A percentile compares a stretch with the other conserved stretches of the same genome.
phyloP scores from a whole-genome alignment of 2,888 invertebrate species.

The Rugalucina vietnamica region DNA sequence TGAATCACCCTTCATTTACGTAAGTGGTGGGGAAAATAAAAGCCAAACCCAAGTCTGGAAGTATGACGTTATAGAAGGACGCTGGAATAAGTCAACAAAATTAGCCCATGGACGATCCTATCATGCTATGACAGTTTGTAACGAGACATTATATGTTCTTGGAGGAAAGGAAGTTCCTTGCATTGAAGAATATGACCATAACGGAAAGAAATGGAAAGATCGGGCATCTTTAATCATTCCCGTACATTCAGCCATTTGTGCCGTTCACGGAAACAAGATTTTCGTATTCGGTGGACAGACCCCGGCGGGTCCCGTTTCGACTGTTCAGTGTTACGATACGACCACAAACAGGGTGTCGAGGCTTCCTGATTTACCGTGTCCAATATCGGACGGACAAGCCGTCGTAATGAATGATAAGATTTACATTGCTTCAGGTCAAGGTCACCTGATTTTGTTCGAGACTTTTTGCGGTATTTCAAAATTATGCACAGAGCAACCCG shows the following conservation, averaged over 20 bases:
- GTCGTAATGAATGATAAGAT: conserved; percentile 45
- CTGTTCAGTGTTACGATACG: conserved; percentile 44
- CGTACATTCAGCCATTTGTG: conserved; percentile 35
- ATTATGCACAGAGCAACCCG: conserved; percentile 51
- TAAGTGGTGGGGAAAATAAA: conserved; percentile 48
- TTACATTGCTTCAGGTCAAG: conserved; percentile 57
- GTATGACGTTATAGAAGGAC: conserved; percentile 52
- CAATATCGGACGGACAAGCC: conserved; percentile 45
- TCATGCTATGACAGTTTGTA: conserved; percentile 40
- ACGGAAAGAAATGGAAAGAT: conserved; percentile 50
- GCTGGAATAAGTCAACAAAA: conserved; percentile 52
- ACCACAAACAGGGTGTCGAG: conserved; percentile 19
- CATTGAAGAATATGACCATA: conserved; percentile 53
- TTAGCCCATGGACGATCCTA: conserved; percentile 51
- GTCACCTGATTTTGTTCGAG: conserved; percentile 60
- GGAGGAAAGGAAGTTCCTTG: conserved; percentile 49
- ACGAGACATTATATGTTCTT: conserved; percentile 38
- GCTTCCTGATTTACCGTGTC: conserved; percentile 45
- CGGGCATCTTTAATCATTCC: conserved; percentile 35
- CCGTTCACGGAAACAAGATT: conserved; percentile 35
- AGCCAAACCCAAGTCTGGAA: conserved; percentile 28
- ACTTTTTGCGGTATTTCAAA: conserved; percentile 28
- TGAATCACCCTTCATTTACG: conserved; percentile 53
- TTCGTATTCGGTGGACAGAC: conserved; percentile 59
- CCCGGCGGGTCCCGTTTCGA: conserved; percentile 43